These are phyloP conservation scores for Tetraneura akinire DNA, from an alignment of 1,140 invertebrate species.

Conservation along the genomic window DNA sequence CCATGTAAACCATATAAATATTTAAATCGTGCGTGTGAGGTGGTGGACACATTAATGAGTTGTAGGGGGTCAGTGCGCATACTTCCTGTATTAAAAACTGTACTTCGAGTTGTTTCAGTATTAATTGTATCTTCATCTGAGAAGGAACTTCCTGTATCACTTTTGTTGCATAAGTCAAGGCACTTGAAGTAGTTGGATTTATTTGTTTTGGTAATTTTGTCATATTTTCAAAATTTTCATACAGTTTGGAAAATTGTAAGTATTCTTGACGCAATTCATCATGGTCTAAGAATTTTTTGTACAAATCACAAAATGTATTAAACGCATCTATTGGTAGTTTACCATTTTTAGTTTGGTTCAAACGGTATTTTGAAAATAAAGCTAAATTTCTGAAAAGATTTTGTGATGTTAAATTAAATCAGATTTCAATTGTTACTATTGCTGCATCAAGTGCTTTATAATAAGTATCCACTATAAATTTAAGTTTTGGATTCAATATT, in stretches of 20 bases:
- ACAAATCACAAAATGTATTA: not conserved
- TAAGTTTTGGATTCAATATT: not conserved
- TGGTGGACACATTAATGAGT: no score
- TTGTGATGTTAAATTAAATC: constrained; percentile 7
- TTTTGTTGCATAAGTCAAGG: not conserved
- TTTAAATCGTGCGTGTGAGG: no score
- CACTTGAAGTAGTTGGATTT: not conserved
- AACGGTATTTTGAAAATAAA: constrained; percentile 1
- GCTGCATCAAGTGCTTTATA: not conserved
- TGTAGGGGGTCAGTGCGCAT: no score
- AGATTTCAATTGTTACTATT: not conserved
- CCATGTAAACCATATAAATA: no score
- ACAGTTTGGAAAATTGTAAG: not conserved
- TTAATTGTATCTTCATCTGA: not conserved
- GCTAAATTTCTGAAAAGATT: constrained; percentile 1
- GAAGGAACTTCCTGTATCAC: not conserved
- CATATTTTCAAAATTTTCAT: not conserved
- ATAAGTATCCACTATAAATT: constrained; percentile 17
- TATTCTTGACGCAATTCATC: not conserved
- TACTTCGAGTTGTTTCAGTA: not conserved
- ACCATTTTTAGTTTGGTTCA: not conserved
- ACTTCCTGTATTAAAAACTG: not conserved
- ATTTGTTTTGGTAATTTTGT: constrained; percentile 5
- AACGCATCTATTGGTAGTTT: not conserved
- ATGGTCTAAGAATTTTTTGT: not conserved